Conservation (phyloP, 2,797 vertebrate genomes). For the Mormyrus proboscirostris region DNA sequence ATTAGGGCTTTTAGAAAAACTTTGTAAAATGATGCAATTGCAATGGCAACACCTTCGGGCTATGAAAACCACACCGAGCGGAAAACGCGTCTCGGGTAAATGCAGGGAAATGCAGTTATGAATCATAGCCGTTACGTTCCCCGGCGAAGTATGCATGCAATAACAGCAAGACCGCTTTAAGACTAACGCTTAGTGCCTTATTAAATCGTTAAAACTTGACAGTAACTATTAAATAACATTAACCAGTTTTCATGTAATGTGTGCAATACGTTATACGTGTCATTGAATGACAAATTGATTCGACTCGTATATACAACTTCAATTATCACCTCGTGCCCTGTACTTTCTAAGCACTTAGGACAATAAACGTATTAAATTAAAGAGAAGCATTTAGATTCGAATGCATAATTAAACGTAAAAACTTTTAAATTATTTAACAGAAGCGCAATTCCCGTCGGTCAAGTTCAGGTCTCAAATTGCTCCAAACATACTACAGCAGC, state of each 20-base stretch:
- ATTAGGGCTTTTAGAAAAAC: neutral
- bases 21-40: neutral
- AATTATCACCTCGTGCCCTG: neutral
- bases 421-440: neutral
- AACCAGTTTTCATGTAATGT: neutral
- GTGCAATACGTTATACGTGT: neutral
- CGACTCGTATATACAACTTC: neutral
- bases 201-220: neutral
- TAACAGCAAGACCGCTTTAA: neutral
- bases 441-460: neutral
- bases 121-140: neutral
- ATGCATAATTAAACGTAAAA: conserved; percentile 4
- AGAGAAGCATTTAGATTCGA: neutral
- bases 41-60: neutral
- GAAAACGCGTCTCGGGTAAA: neutral
- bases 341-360: neutral
- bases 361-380: neutral
- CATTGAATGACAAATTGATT: neutral
- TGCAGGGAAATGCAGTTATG: neutral
- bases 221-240: neutral
- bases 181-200: neutral
- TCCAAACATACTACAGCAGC: neutral
- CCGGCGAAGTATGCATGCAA: neutral
- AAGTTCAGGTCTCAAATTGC: neutral
- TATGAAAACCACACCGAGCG: neutral